These are phyloP conservation scores for Eriosoma lanigerum DNA, from an alignment of 1,140 invertebrate species.

Conservation along the genomic window DNA sequence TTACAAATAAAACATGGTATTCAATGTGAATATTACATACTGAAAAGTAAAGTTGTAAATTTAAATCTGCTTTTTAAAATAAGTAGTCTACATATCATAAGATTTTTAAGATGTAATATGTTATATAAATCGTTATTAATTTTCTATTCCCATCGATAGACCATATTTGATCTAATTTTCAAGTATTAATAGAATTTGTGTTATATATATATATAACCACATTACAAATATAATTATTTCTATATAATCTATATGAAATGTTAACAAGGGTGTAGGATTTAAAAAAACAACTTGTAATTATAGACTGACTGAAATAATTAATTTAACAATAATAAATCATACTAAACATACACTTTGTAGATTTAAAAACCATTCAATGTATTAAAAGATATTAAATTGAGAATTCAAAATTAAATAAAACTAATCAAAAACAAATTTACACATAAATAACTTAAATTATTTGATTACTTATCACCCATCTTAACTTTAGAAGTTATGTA, in stretches of 20 bases:
- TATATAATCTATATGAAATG: background rate
- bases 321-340: background rate
- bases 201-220: background rate
- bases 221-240: background rate
- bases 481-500: slow-evolving; percentile 78
- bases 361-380: background rate
- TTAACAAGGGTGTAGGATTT: background rate
- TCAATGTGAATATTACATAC: background rate
- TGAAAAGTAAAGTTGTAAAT: background rate
- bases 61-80: background rate
- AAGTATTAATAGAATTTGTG: background rate
- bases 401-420: slow-evolving; percentile 11
- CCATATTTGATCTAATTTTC: background rate
- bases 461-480: slow-evolving; percentile 62
- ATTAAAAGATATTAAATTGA: background rate
- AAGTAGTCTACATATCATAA: slow-evolving; percentile 1
- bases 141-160: background rate
- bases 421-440: slow-evolving; percentile 23
- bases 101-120: background rate
- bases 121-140: background rate
- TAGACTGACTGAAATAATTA: background rate
- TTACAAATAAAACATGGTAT: background rate
- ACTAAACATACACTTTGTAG: background rate
- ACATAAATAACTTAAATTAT: background rate
- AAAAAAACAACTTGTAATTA: background rate